Evolutionary conservation across 1,140 invertebrate genomes (phyloP), one percentile per base, ranked within the genome.

Genomic region (Caenorhabditis inopinata): DNA sequence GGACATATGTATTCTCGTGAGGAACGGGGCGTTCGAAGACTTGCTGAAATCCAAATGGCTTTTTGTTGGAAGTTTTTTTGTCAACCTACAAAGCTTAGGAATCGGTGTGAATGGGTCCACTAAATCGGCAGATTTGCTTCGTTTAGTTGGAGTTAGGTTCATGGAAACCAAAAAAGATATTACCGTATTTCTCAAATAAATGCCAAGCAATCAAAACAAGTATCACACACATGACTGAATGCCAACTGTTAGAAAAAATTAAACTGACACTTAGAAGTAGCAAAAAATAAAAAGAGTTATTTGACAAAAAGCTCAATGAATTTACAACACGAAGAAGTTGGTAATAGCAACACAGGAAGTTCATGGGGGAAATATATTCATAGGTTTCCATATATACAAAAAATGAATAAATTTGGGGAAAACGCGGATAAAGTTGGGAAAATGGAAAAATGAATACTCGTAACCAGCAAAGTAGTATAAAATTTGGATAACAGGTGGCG

Each of bases 61-160:
- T 42, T 42, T 42, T 14, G 6, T 7, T 42, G 14, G 6, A 42
- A 42, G 14, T n/a, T n/a, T n/a, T n/a, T n/a, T n/a, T 48, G 12
- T 9, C 14, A 38, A 68, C 58, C 27, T 21, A 68, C 58, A 38
- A 1, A 68, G n/a, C 23, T 68, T 68, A 1, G 58, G 32, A 38
- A 68, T 38, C 12, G 58, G 58, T 21, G 58, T 38, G n/a, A 68
- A 68, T 21, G 58, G 58, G 23, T 68, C 58, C 12, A 38, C 58
- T 68, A 68, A 21, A 38, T 68, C 58, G 14, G n/a, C 58, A 16
- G 58, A 68, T 38, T 68, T 68, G 9, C 58, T 38, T n/a, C 58
- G 4, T 38, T 32, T 16, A 21, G 38, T 21, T 2, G 58, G 58
- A 9, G 58, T 68, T 21, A 11, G 25, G 7, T 38, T 27, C 58